phyloP scores from a whole-genome alignment of 2,888 invertebrate genomes.

The Caenorhabditis wallacei region DNA sequence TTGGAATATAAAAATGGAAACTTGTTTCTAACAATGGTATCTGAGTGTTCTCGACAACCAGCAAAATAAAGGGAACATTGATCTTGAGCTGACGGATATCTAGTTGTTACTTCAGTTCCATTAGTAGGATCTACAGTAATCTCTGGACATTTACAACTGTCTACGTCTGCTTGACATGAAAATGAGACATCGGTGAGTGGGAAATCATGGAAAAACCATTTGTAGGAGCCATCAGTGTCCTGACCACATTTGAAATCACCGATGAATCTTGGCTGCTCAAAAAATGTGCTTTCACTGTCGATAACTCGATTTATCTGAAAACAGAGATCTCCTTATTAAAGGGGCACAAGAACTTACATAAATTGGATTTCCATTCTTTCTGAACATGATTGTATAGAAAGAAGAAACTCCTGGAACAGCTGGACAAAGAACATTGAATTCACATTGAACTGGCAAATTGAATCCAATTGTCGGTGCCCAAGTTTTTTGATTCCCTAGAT shows the following conservation, averaged over 20 bases:
- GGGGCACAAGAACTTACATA: neutral
- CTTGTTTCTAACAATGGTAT: too few species aligned
- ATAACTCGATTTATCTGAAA: slow-evolving; percentile 13
- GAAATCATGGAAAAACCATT: slow-evolving; percentile 9
- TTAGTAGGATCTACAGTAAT: neutral
- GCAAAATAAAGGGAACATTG: neutral
- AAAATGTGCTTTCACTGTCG: neutral
- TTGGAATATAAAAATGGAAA: neutral
- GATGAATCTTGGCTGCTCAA: neutral
- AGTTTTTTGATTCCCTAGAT: neutral
- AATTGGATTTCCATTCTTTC: slow-evolving; percentile 4
- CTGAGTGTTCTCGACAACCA: neutral
- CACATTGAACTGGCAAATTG: too few species aligned
- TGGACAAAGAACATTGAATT: neutral
- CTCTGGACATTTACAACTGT: slow-evolving; percentile 4
- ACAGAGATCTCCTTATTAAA: neutral
- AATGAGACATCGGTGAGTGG: neutral
- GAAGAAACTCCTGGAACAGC: neutral
- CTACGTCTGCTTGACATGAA: neutral
- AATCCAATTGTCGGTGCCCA: neutral
- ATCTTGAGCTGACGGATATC: neutral
- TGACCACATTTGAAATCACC: neutral
- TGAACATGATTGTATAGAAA: neutral
- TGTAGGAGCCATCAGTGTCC: neutral
- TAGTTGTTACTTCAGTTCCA: neutral